Evolutionary conservation across 2,888 invertebrate species (phyloP).

Genomic region (Drosophila peninsularis): DNA sequence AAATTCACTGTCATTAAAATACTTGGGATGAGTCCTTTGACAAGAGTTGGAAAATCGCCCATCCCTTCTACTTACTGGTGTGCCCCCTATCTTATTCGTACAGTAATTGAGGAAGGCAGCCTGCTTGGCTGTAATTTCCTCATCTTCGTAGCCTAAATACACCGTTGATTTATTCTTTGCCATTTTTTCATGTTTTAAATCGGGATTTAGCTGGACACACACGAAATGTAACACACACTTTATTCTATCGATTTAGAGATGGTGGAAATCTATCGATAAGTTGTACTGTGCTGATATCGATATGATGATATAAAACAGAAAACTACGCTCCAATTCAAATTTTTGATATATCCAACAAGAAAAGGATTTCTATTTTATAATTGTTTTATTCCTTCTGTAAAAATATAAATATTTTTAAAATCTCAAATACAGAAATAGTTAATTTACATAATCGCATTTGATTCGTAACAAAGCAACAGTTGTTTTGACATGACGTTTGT

Average conservation of each 20-base stretch:
- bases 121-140: constrained; percentile 90
- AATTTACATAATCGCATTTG: background rate
- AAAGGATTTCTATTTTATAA: background rate
- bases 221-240: constrained; percentile 31
- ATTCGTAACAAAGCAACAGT: constrained; percentile 48
- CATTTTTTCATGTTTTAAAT: constrained; percentile 76
- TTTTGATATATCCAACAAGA: too few relatives aligned
- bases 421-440: background rate
- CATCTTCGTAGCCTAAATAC: constrained; percentile 92
- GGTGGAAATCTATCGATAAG: constrained; percentile 25
- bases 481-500: constrained; percentile 52
- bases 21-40: constrained; percentile 5
- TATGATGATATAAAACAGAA: constrained; percentile 16
- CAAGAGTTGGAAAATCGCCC: constrained; percentile 5
- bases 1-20: constrained; percentile 7
- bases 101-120: constrained; percentile 88
- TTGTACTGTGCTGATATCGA: constrained; percentile 13
- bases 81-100: constrained; percentile 93
- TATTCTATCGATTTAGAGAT: constrained; percentile 31
- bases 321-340: background rate
- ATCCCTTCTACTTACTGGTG: constrained; percentile 87
- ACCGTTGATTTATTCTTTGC: constrained; percentile 87
- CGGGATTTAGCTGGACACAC: constrained; percentile 16
- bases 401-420: background rate
- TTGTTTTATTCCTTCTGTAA: background rate